Evolutionary conservation across 2,113 vertebrate species (phyloP), one percentile per base, ranked within the genome.

Genomic region (Arenaria interpres): DNA sequence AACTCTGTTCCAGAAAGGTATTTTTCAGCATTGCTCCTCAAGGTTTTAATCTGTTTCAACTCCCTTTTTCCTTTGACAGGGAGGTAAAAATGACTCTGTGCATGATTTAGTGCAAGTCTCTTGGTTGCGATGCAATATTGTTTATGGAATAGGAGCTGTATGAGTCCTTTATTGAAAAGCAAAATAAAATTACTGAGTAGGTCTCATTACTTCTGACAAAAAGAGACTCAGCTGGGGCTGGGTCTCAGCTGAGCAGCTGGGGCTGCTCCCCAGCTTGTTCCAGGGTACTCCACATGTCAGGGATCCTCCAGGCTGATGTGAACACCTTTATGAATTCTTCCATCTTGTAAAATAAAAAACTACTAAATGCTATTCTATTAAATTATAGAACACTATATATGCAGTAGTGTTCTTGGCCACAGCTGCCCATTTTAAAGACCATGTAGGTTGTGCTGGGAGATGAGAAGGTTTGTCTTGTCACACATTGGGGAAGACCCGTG

Each of bases 171-270:
- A 74, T 45, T 46, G 81, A 92, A 78, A 81, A 78, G 66, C 62
- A 82, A 82, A 95, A 45, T 45, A 90, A 50, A 92, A 68, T 28
- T 46, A 75, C 53, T 21, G n/a, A 37, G 25, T 43, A 64, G 76
- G 45, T 94, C 48, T 94, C 54, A 56, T 88, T 90, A 41, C 30
- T 84, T 92, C 16, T 60, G 48, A 46, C 77, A 89, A 60, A 85
- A 78, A 85, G 54, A 66, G 30, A 37, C 89, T 71, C 32, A 11
- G 28, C 53, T 54, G 53, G 27, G 51, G 51, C 51, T 53, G 51
- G 51, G 51, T 28, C 51, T 53, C 25, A 53, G 51, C 51, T 53
- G 51, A 53, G 51, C 51, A 53, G 51, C 51, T 53, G 51, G 39
- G 60, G 35, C 88, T 90, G 27, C 85, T 93, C 30, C 50, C 8